Percentiles rank a stretch among this genome's conserved stretches.
phyloP scores from a whole-genome alignment of 2,113 vertebrate species.

The Microcebus tavaratra region DNA sequence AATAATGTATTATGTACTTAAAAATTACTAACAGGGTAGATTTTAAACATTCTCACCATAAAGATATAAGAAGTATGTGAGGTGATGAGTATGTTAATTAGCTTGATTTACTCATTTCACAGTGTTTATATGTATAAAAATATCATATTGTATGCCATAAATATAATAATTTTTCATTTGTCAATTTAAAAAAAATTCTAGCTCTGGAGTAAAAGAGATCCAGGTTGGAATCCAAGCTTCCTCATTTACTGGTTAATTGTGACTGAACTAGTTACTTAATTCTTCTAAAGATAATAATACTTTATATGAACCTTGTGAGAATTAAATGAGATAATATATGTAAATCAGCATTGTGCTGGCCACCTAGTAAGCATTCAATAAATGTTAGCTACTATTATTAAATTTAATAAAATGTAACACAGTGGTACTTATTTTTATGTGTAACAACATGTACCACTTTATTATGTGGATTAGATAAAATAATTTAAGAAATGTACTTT shows the following conservation, averaged over 20 bases:
- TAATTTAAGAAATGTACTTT: neutral
- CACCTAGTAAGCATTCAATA: neutral
- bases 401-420: neutral
- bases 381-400: slow-evolving; percentile 6
- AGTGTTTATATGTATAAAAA: neutral
- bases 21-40: neutral
- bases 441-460: neutral
- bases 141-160: neutral
- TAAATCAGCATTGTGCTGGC: neutral
- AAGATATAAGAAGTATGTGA: neutral
- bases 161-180: neutral
- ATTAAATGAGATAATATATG: neutral
- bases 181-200: neutral
- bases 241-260: neutral
- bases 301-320: neutral
- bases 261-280: neutral
- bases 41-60: neutral
- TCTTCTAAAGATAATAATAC: neutral
- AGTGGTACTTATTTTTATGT: slow-evolving; percentile 11
- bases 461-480: neutral
- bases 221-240: neutral
- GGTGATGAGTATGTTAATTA: neutral
- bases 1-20: neutral
- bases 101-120: neutral
- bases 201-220: neutral